Evolutionary conservation across 2,113 vertebrate genomes (phyloP).

Genomic region (Myocastor coypus): DNA sequence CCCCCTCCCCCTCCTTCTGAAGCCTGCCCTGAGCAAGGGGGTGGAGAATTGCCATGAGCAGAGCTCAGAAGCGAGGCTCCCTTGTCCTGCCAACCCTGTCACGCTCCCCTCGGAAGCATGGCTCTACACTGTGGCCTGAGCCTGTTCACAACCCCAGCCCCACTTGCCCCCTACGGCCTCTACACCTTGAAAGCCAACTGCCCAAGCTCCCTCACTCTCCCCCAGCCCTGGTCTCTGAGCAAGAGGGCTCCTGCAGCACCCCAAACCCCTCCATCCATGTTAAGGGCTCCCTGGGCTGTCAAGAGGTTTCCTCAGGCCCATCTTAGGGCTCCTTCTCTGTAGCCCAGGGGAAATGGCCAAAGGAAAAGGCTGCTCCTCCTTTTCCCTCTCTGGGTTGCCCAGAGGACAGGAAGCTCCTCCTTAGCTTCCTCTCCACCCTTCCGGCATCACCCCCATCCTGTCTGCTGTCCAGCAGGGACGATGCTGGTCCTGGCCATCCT

Average conservation of each 20-base stretch:
- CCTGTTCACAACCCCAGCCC: not conserved
- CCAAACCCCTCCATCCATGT: not conserved
- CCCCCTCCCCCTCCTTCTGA: not conserved
- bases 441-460: not conserved
- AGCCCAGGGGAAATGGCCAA: not conserved
- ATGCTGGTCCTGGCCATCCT: slow-evolving; percentile 69
- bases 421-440: not conserved
- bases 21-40: not conserved
- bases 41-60: not conserved
- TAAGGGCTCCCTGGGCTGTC: not conserved
- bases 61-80: not conserved
- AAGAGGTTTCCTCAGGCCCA: not conserved
- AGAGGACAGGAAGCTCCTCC: not conserved
- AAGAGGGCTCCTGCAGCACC: not conserved
- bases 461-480: slow-evolving; percentile 52
- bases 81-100: not conserved
- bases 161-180: not conserved
- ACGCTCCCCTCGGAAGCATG: not conserved
- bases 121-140: not conserved
- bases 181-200: not conserved
- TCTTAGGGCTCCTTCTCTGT: not conserved
- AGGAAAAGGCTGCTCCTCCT: not conserved
- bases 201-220: not conserved
- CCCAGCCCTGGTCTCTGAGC: not conserved
- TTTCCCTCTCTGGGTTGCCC: not conserved